phyloP scores from a whole-genome alignment of 2,113 vertebrate species.

The Maccullochella peelii region DNA sequence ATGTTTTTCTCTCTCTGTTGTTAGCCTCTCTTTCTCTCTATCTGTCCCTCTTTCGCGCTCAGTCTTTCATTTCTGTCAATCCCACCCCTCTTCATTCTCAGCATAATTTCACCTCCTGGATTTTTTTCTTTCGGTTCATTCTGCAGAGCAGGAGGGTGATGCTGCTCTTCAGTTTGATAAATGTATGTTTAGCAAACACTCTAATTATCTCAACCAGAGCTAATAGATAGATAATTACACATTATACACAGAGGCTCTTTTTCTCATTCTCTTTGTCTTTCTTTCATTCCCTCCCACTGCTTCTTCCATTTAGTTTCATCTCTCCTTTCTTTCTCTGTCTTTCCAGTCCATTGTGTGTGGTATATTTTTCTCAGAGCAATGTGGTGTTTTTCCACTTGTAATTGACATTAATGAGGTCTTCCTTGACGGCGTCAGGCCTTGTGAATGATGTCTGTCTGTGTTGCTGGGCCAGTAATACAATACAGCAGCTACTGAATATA shows the following conservation, averaged over 20 bases:
- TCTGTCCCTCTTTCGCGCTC: neutral
- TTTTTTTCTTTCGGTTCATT: constrained; percentile 6
- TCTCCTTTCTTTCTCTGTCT: constrained; percentile 26
- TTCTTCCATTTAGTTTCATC: constrained; percentile 36
- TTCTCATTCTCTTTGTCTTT: constrained; percentile 46
- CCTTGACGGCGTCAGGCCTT: constrained; percentile 12
- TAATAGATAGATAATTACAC: constrained; percentile 74
- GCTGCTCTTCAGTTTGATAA: constrained; percentile 57
- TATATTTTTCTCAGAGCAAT: constrained; percentile 40
- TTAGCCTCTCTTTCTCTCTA: neutral
- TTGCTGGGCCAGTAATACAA: constrained; percentile 14
- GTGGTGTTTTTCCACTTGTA: constrained; percentile 52
- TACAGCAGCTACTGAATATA: neutral
- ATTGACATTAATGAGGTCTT: constrained; percentile 47
- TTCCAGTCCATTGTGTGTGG: constrained; percentile 25
- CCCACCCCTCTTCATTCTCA: neutral
- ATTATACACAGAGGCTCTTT: constrained; percentile 52
- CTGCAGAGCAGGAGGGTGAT: constrained; percentile 26
- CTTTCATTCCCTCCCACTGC: constrained; percentile 43
- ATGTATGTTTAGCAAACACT: constrained; percentile 74
- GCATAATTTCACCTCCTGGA: constrained; percentile 21
- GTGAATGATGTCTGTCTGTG: constrained; percentile 38
- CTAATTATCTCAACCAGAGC: constrained; percentile 72
- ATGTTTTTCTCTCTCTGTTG: constrained; percentile 14
- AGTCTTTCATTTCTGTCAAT: neutral